A percentile compares a stretch with the other conserved stretches of the same genome.
These are phyloP conservation scores for Calliopum simillimum DNA, from an alignment of 2,888 invertebrate species.

Conservation along the genomic window DNA sequence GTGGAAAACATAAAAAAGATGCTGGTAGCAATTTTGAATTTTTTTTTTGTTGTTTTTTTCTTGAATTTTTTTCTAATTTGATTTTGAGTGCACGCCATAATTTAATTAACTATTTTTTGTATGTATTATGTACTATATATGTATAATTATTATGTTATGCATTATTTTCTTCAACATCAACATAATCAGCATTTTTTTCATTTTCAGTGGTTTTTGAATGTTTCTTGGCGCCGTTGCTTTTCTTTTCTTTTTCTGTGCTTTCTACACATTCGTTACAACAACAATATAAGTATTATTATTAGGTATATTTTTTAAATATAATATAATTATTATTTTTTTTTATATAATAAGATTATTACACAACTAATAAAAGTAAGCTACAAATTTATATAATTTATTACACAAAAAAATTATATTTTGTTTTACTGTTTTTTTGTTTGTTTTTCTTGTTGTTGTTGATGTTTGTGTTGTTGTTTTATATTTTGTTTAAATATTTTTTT, in stretches of 20 bases:
- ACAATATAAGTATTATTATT: constrained; percentile 6
- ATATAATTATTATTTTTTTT: constrained; percentile 23
- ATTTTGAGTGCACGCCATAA: constrained; percentile 13
- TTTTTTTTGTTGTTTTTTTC: neutral
- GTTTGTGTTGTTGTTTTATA: constrained; percentile 3
- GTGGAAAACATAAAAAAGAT: constrained; percentile 13
- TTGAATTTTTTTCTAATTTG: neutral
- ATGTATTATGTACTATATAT: neutral
- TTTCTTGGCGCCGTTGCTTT: no score
- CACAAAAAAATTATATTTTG: constrained; percentile 36
- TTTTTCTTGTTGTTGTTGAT: constrained; percentile 2
- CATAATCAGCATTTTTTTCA: neutral
- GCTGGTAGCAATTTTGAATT: constrained; percentile 1
- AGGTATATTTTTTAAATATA: constrained; percentile 7
- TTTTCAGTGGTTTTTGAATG: neutral
- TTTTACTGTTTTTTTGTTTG: constrained; percentile 10
- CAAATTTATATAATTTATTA: constrained; percentile 40
- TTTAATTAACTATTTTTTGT: constrained; percentile 18
- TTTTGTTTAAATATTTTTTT: constrained; percentile 14
- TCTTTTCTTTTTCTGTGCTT: constrained; percentile 16
- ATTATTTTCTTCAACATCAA: neutral
- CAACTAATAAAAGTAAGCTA: constrained; percentile 41
- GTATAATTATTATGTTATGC: neutral
- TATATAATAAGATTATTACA: constrained; percentile 34
- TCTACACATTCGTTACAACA: constrained; percentile 9